phyloP scores from a whole-genome alignment of 2,113 vertebrate genomes.

The Laticauda laticaudata region DNA sequence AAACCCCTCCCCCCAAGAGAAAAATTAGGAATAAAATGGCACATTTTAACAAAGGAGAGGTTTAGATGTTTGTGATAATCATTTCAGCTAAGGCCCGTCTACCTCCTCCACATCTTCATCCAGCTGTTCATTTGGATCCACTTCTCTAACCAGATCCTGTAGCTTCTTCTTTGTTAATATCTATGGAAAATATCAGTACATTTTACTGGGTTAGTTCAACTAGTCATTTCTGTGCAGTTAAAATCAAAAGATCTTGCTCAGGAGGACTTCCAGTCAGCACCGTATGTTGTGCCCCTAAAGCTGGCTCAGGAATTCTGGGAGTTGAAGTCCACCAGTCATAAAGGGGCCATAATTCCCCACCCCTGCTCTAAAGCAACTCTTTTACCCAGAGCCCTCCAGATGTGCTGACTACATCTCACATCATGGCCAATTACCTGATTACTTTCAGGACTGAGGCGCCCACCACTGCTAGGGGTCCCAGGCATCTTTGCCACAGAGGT shows the following conservation, averaged over 20 bases:
- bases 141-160: slow-evolving; percentile 96
- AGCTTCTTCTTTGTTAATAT: slow-evolving; percentile 97
- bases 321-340: background rate
- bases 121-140: slow-evolving; percentile 96
- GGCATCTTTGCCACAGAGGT: slow-evolving; percentile 77
- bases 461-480: slow-evolving; percentile 74
- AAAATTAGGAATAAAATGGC: background rate
- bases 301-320: background rate
- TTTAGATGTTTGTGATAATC: rapidly evolving
- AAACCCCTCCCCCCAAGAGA: background rate
- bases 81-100: slow-evolving; percentile 44
- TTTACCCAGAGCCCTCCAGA: background rate
- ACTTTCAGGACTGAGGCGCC: slow-evolving; percentile 89
- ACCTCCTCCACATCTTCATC: slow-evolving; percentile 99
- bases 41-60: background rate
- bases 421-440: slow-evolving; percentile 78
- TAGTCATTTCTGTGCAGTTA: rapidly evolving
- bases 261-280: rapidly evolving
- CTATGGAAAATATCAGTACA: slow-evolving; percentile 61
- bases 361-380: background rate
- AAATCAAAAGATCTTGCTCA: background rate
- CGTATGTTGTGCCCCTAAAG: background rate
- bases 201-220: background rate
- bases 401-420: background rate
- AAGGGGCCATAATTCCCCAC: background rate